Base-by-base conservation (phyloP, 1,140 invertebrate species). In the Lasioglossum baleicum region DNA sequence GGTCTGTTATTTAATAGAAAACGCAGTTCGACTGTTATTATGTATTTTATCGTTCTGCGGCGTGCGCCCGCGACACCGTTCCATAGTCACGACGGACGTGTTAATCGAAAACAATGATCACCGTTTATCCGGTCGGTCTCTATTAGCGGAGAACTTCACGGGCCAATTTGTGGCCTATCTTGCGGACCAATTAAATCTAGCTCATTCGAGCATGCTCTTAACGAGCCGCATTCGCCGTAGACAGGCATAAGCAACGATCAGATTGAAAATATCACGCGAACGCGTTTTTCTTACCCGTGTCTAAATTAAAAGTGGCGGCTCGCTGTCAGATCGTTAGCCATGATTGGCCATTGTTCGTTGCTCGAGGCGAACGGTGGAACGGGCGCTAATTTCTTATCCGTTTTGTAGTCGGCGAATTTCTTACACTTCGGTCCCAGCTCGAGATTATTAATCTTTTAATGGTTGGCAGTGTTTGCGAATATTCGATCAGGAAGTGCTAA, bases 111-210 rank as follows among this genome's bases (percentile, higher is more conserved):
- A 44, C 48, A 58, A n/a, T 44, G n/a, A 67, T 15, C 61, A 2
- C 17, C 31, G 73, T 48, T 80, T 68, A 53, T 58, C 10, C 15
- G 17, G 51, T 66, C 64, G 20, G 35, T 65, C 66, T 81, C 79
- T 64, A 56, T 70, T 31, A 70, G 56, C 42, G 35, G 79, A 76
- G 69, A 77, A 68, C 60, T 77, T 77, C 74, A 65, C 69, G 40
- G 67, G 68, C 48, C 79, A 77, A 81, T 69, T 81, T 76, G 44
- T 48, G 26, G 15, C 75, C 44, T 53, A 20, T 65, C 68, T 42
- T 48, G 68, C 42, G 35, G 74, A 35, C 58, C 74, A 81, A 81
- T 81, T 77, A 81, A 81, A 75, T 81, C 74, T 77, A 17, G 44
- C 53, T 74, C 48, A 64, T 10, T 40, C n/a, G 22, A 20, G 17